Conservation (phyloP, 2,113 vertebrate species). For the Pseudorhombus dupliciocellatus region DNA sequence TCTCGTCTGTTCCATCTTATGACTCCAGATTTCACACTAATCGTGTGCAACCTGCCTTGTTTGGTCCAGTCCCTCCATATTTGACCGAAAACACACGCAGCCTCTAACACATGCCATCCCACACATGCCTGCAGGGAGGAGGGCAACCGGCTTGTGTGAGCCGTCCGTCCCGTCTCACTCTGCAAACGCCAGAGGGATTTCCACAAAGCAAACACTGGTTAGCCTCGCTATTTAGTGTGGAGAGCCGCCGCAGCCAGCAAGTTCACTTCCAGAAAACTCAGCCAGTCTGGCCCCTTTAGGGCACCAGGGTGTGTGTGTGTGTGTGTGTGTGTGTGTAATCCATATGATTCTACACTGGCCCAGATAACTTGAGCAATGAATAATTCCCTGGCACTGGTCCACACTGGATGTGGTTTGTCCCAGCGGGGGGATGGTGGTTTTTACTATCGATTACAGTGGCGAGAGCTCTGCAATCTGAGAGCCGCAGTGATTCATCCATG, state of each 20-base stretch:
- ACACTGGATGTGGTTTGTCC: constrained; percentile 71
- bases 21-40: neutral
- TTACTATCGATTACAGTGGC: constrained; percentile 75
- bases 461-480: constrained; percentile 67
- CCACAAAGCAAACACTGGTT: constrained; percentile 84
- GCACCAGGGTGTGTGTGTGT: constrained; percentile 34
- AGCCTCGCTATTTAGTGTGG: constrained; percentile 78
- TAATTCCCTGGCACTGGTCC: constrained; percentile 77
- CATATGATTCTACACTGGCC: constrained; percentile 75
- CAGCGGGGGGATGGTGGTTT: constrained; percentile 40
- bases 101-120: constrained; percentile 22
- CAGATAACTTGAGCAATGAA: constrained; percentile 78
- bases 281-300: constrained; percentile 51
- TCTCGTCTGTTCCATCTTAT: neutral
- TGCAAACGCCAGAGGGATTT: constrained; percentile 77
- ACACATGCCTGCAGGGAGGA: constrained; percentile 38
- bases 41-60: neutral
- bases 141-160: constrained; percentile 56
- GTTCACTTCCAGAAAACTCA: constrained; percentile 77
- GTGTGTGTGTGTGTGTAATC: constrained; percentile 47
- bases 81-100: constrained; percentile 28
- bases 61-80: constrained; percentile 11
- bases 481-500: constrained; percentile 62
- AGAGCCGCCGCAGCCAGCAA: constrained; percentile 76
- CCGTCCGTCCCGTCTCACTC: constrained; percentile 68